Evolutionary conservation across 2,113 vertebrate genomes (phyloP).

Genomic region (Cheilinus undulatus): DNA sequence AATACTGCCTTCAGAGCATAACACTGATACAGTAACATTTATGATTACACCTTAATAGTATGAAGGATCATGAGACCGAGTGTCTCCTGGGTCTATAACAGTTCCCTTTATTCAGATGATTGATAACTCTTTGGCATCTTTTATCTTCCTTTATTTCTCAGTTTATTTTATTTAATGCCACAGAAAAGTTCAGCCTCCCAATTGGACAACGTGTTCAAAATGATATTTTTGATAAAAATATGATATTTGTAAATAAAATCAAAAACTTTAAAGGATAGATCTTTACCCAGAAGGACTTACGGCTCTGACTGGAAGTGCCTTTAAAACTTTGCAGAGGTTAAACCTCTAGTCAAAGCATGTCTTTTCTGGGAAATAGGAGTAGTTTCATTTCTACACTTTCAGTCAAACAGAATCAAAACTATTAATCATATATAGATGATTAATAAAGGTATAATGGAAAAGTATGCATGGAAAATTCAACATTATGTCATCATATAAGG

Average conservation of each 20-base stretch:
- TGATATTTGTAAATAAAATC: constrained; percentile 1
- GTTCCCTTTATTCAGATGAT: constrained; percentile 34
- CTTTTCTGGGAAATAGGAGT: constrained; percentile 5
- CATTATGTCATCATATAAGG: constrained; percentile 61
- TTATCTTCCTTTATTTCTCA: neutral
- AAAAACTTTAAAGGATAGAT: neutral
- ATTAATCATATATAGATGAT: constrained; percentile 31
- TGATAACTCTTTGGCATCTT: constrained; percentile 50
- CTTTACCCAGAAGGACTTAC: neutral
- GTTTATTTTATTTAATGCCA: neutral
- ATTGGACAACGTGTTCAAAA: neutral
- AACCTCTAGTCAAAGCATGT: constrained; percentile 16
- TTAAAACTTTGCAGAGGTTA: neutral
- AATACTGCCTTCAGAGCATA: neutral
- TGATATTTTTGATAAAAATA: neutral
- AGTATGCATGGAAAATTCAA: constrained; percentile 57
- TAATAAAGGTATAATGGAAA: constrained; percentile 30
- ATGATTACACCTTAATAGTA: neutral
- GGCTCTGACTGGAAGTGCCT: neutral
- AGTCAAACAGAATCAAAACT: constrained; percentile 30
- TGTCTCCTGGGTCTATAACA: neutral
- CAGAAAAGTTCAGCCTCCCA: neutral
- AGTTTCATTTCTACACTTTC: constrained; percentile 11
- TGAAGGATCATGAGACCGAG: constrained; percentile 18
- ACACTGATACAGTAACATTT: neutral